Evolutionary conservation across 1,140 invertebrate genomes (phyloP).

Genomic region (Frieseomelitta varia): DNA sequence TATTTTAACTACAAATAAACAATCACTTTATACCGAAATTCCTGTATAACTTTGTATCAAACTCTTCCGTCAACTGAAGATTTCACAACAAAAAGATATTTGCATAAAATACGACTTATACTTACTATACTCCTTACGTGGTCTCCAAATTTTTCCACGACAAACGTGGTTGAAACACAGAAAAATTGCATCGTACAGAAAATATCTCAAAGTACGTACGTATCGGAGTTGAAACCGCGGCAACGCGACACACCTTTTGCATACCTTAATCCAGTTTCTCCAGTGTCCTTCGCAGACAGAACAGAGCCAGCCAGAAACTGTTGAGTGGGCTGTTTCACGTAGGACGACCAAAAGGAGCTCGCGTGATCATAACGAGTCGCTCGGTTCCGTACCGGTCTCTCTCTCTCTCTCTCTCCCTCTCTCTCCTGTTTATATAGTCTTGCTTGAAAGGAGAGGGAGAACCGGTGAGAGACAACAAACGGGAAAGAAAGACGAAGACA

Average conservation of each 20-base stretch:
- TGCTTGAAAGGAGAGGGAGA: background rate
- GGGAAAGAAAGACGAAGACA: constrained; percentile 27
- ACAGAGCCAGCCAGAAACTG: background rate
- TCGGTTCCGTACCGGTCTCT: constrained; percentile 13
- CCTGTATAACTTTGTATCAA: too few relatives aligned
- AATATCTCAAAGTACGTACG: background rate
- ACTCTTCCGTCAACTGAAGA: too few relatives aligned
- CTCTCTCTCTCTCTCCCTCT: background rate
- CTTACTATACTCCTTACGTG: too few relatives aligned
- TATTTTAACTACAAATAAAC: too few relatives aligned
- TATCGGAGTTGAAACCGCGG: background rate
- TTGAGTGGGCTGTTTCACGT: background rate
- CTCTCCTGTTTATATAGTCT: constrained; percentile 1
- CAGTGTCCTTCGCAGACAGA: background rate
- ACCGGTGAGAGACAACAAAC: constrained; percentile 17
- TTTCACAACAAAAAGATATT: too few relatives aligned
- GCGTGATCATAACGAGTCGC: background rate
- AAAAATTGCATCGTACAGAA: background rate
- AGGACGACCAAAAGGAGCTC: background rate
- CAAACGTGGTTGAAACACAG: background rate
- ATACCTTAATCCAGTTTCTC: background rate
- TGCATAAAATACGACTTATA: too few relatives aligned
- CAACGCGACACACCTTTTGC: background rate
- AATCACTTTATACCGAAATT: too few relatives aligned
- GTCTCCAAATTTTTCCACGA: too few relatives aligned